phyloP scores from a whole-genome alignment of 1,140 invertebrate species.

The Cardiocondyla obscurior region DNA sequence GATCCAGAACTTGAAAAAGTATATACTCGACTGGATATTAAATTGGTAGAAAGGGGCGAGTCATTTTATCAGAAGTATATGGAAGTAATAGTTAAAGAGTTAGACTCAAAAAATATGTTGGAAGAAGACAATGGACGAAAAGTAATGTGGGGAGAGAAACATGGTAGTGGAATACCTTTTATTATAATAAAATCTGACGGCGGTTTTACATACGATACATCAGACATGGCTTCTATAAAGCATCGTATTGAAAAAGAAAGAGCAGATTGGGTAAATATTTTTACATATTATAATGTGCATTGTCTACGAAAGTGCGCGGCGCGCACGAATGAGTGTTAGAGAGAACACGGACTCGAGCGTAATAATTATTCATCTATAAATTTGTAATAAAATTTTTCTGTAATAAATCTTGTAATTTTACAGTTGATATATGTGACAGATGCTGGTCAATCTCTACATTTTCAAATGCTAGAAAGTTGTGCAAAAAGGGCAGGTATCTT shows the following conservation, averaged over 20 bases:
- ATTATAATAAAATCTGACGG: constrained; percentile 99
- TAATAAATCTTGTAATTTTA: constrained; percentile 36
- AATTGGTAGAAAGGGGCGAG: constrained; percentile 94
- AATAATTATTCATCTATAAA: too few species aligned
- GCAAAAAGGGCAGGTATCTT: constrained; percentile 89
- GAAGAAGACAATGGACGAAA: constrained; percentile 96
- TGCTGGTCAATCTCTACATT: constrained; percentile 94
- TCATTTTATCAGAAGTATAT: constrained; percentile 99
- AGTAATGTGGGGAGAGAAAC: constrained; percentile 93
- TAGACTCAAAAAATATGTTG: constrained; percentile 89
- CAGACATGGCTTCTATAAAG: constrained; percentile 96
- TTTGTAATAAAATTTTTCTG: background rate
- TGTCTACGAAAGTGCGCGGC: too few species aligned
- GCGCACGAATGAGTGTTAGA: too few species aligned
- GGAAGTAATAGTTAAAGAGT: constrained; percentile 91
- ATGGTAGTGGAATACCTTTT: constrained; percentile 89
- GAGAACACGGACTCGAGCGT: too few species aligned
- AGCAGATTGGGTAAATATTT: constrained; percentile 87
- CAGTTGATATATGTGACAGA: constrained; percentile 97
- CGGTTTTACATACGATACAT: constrained; percentile 99
- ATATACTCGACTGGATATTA: constrained; percentile 90
- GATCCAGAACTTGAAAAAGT: constrained; percentile 93
- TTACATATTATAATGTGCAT: too few species aligned
- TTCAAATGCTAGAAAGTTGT: constrained; percentile 90
- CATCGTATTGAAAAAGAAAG: constrained; percentile 95